A percentile compares a stretch with the other conserved stretches of the same genome.
These are phyloP conservation scores for Apis cerana DNA, from an alignment of 1,140 invertebrate species.

Conservation along the genomic window DNA sequence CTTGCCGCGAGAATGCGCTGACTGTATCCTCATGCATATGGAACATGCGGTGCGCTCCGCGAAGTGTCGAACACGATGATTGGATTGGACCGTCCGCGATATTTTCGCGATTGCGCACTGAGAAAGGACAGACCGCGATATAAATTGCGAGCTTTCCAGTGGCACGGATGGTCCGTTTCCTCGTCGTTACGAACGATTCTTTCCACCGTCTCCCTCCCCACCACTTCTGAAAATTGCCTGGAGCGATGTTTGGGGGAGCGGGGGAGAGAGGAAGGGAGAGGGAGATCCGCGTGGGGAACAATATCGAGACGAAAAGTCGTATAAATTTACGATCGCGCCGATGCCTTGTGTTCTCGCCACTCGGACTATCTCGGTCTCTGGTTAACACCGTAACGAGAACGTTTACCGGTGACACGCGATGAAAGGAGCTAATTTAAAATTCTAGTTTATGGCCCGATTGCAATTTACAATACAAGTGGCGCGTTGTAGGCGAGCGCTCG, in stretches of 20 bases:
- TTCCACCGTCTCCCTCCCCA: neutral
- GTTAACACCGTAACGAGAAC: neutral
- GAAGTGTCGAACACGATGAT: conserved; percentile 4
- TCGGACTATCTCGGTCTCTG: neutral
- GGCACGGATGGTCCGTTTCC: conserved; percentile 12
- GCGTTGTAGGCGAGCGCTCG: no score
- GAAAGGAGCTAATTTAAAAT: neutral
- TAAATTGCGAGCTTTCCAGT: neutral
- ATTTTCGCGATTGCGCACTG: conserved; percentile 22
- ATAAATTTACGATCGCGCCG: conserved; percentile 15
- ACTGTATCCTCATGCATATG: conserved; percentile 15
- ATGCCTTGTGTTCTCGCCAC: neutral
- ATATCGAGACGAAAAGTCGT: conserved; percentile 9
- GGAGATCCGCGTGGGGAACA: neutral
- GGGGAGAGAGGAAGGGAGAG: no score
- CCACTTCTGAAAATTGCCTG: conserved; percentile 14
- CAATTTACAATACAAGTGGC: neutral
- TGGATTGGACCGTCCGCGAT: neutral
- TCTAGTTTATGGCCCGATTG: no score
- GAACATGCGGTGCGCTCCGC: neutral
- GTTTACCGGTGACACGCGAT: neutral
- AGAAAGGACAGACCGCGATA: neutral
- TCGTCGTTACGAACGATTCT: neutral
- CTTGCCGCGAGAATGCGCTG: neutral
- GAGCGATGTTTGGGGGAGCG: no score